These are phyloP conservation scores for Amiota communis DNA, from an alignment of 2,888 invertebrate genomes.

Conservation along the genomic window DNA sequence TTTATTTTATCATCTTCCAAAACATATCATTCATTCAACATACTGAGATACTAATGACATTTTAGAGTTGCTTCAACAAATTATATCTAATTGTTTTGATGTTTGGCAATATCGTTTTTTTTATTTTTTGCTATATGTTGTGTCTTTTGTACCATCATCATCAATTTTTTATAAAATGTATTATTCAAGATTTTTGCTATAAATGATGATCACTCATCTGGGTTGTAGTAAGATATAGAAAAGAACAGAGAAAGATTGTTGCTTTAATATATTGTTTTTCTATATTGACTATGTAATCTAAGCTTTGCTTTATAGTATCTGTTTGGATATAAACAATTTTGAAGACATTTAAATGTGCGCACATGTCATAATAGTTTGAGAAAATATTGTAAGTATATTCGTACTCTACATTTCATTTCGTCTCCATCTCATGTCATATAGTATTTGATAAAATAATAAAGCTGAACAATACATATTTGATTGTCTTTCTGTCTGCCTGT, in stretches of 20 bases:
- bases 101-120: constrained; percentile 18
- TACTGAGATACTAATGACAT: neutral
- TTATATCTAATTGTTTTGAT: constrained; percentile 24
- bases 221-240: too few species aligned
- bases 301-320: neutral
- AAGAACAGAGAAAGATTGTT: neutral
- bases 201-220: neutral
- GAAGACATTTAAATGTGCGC: constrained; percentile 5
- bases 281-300: constrained; percentile 7
- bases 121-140: too few species aligned
- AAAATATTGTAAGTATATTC: too few species aligned
- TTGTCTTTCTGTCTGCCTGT: neutral
- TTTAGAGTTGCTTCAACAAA: neutral
- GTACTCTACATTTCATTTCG: too few species aligned
- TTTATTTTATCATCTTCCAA: too few species aligned
- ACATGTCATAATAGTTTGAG: too few species aligned
- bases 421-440: too few species aligned
- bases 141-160: neutral
- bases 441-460: neutral
- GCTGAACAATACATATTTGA: neutral
- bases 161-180: constrained; percentile 4
- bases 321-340: constrained; percentile 18
- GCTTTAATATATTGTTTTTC: constrained; percentile 13
- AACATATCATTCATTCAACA: too few species aligned
- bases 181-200: constrained; percentile 13